Base-by-base conservation (phyloP, 2,797 vertebrate species). In the Sternarchorhynchus goeldii region DNA sequence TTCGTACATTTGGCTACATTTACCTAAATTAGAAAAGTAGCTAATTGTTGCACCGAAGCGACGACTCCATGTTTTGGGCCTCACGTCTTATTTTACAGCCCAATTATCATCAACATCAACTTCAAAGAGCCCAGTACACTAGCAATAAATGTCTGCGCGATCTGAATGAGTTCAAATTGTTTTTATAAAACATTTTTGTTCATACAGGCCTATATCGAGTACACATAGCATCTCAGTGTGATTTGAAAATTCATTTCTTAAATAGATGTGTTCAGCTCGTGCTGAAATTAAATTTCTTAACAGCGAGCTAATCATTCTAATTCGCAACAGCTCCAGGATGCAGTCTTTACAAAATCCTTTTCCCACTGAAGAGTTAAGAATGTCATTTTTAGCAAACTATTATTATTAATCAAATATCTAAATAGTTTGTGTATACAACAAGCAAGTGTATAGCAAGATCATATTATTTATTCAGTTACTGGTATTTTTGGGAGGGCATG, bases 251-350 rank as follows among this genome's bases (percentile, higher is more conserved):
- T 20, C 14, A 5, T 32, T 89, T 90, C 92, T 92, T 88, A 87
- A 88, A 91, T 88, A 89, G 88, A 70, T 87, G 90, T 88, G 90
- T 90, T 89, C 83, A 79, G 62, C 86, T 84, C 83, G 87, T 85
- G 86, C 81, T 89, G 82, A 90, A 90, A 91, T 91, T 87, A 86
- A 90, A 90, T 90, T 90, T 89, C 87, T 45, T 36, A 67, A 91
- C 86, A 89, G 84, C 85, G 84, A 84, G 84, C 83, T 92, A 92
- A 92, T 92, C 89, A 87, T 87, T 78, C 75, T 90, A 88, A 91
- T 92, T 92, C 89, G 90, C 87, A 86, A 86, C 89, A 92, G 89
- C 89, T 89, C 45, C 45, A 50, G 45, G 45, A 50, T 50, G 12
- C 8, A 50, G 88, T 88, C 45, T 73, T 60, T 84, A 84, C 84